phyloP scores from a whole-genome alignment of 2,113 vertebrate genomes.

The Micromys minutus region DNA sequence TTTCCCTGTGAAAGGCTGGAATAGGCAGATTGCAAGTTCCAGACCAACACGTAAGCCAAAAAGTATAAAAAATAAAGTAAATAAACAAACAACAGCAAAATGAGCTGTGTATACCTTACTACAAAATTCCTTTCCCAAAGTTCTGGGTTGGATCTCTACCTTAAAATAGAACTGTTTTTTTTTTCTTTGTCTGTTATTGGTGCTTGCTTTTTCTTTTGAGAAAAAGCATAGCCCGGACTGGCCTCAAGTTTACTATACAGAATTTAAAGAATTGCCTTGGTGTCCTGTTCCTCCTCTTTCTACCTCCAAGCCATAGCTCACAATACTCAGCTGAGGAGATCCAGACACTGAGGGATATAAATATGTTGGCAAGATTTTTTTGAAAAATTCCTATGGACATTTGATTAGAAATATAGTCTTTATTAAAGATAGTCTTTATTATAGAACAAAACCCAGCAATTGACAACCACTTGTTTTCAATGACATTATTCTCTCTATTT shows the following conservation, averaged over 20 bases:
- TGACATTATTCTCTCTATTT: constrained; percentile 1
- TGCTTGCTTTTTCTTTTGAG: background rate
- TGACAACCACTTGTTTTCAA: background rate
- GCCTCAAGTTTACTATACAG: background rate
- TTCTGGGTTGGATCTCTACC: background rate
- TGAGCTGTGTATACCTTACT: background rate
- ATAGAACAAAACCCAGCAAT: background rate
- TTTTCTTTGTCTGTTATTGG: background rate
- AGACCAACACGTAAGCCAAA: background rate
- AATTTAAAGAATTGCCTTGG: background rate
- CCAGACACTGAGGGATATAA: constrained; percentile 5
- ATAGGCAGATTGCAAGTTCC: too few species aligned
- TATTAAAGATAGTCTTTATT: background rate
- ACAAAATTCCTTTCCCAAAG: background rate
- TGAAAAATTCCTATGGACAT: constrained; percentile 22
- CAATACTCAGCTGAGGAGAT: background rate
- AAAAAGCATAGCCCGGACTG: background rate
- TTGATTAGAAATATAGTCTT: constrained; percentile 12
- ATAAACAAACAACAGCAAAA: background rate
- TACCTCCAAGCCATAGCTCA: background rate
- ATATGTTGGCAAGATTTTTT: background rate
- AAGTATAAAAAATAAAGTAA: background rate
- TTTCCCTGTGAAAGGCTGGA: background rate
- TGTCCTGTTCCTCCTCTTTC: background rate
- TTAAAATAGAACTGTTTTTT: background rate